phyloP scores from a whole-genome alignment of 2,113 vertebrate genomes.

The Lipotes vexillifer region DNA sequence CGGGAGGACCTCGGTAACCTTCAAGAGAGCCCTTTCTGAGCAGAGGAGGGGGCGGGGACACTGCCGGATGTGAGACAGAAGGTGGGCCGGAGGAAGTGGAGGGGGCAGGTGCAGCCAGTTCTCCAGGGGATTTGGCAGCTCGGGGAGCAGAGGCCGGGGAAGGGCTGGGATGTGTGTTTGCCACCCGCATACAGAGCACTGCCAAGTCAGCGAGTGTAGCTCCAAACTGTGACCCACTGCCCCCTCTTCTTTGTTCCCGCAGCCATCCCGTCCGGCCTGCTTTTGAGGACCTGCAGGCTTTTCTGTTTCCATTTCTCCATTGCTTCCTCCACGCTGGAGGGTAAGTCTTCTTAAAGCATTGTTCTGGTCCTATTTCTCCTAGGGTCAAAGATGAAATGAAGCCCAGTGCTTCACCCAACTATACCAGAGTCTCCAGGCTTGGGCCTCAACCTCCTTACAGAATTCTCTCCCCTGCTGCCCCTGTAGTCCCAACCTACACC shows the following conservation, averaged over 20 bases:
- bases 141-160: background rate
- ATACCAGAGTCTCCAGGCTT: background rate
- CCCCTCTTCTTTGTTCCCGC: background rate
- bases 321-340: background rate
- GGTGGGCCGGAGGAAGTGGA: constrained; percentile 41
- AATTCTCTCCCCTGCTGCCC: background rate
- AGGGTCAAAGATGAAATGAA: background rate
- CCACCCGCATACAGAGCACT: background rate
- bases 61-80: constrained; percentile 44
- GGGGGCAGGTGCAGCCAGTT: constrained; percentile 36
- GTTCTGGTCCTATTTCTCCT: background rate
- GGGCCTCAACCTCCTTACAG: background rate
- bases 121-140: background rate
- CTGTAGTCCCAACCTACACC: background rate
- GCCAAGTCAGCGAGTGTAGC: background rate
- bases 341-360: background rate
- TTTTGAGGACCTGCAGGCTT: background rate
- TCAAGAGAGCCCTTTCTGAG: constrained; percentile 35
- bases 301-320: background rate
- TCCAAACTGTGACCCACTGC: background rate
- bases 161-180: background rate
- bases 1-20: constrained; percentile 33
- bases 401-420: background rate
- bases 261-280: background rate
- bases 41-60: background rate